Evolutionary conservation across 2,888 invertebrate genomes (phyloP).

Genomic region (Brachyopa scutellaris): DNA sequence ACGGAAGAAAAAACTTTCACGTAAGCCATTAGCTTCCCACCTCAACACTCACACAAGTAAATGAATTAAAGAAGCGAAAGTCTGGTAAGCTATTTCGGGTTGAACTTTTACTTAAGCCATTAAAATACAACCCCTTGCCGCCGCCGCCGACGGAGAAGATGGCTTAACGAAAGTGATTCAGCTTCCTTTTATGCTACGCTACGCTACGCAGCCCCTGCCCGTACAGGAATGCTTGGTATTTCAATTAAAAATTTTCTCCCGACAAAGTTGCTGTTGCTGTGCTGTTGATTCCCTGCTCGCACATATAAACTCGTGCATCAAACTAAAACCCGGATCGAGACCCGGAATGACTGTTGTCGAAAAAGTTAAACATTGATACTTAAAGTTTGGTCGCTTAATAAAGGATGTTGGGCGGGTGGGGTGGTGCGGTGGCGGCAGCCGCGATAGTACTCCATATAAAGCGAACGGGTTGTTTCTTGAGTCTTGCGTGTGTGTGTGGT

Average conservation of each 20-base stretch:
- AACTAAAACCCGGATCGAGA: constrained; percentile 55
- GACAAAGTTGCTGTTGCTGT: constrained; percentile 60
- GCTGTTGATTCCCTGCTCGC: constrained; percentile 49
- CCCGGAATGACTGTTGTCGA: constrained; percentile 61
- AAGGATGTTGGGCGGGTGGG: constrained; percentile 49
- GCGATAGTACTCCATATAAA: neutral
- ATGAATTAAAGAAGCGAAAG: constrained; percentile 60
- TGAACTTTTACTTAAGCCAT: constrained; percentile 62
- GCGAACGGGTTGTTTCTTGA: constrained; percentile 23
- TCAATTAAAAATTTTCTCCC: constrained; percentile 68
- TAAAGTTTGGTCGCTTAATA: constrained; percentile 70
- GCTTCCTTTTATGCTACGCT: constrained; percentile 14
- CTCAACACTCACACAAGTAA: constrained; percentile 60
- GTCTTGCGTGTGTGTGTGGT: constrained; percentile 35
- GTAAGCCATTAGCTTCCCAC: constrained; percentile 59
- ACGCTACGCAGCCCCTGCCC: neutral
- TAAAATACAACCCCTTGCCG: constrained; percentile 40
- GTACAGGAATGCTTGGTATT: constrained; percentile 65
- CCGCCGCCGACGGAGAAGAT: neutral
- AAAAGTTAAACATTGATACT: constrained; percentile 71
- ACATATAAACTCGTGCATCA: constrained; percentile 53
- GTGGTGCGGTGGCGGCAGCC: neutral
- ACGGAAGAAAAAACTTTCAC: constrained; percentile 51
- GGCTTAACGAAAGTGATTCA: constrained; percentile 14
- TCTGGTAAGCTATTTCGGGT: constrained; percentile 51